Evolutionary conservation across 2,888 invertebrate genomes (phyloP).

Genomic region (Pseudanteris insignis): DNA sequence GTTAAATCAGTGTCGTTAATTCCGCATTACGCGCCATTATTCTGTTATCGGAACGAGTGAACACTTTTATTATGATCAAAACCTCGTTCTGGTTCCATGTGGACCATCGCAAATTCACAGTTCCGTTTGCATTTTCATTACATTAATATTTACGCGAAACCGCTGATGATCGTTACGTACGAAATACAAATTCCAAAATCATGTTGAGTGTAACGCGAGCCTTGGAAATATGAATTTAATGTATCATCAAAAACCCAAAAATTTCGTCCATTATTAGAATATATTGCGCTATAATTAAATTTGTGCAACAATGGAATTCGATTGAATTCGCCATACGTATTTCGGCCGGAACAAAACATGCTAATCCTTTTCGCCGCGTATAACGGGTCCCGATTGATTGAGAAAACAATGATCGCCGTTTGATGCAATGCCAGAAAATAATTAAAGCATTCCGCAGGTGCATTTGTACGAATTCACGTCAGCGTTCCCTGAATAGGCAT

Average conservation of each 20-base stretch:
- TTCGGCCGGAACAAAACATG: slow-evolving; percentile 25
- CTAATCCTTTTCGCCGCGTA: slow-evolving; percentile 25
- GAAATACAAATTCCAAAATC: slow-evolving; percentile 12
- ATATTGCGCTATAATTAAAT: slow-evolving; percentile 33
- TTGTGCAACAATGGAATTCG: slow-evolving; percentile 21
- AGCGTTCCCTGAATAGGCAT: slow-evolving; percentile 31
- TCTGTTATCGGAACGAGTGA: background rate
- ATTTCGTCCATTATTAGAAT: slow-evolving; percentile 34
- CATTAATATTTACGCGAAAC: slow-evolving; percentile 9
- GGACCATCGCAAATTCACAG: slow-evolving; percentile 4
- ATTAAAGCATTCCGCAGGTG: slow-evolving; percentile 41
- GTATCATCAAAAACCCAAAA: slow-evolving; percentile 29
- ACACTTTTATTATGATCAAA: slow-evolving; percentile 11
- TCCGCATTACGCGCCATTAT: slow-evolving; percentile 4
- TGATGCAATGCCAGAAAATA: slow-evolving; percentile 42
- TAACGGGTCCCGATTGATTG: slow-evolving; percentile 41
- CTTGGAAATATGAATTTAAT: slow-evolving; percentile 30
- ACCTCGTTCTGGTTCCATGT: slow-evolving; percentile 1
- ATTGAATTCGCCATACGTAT: slow-evolving; percentile 20
- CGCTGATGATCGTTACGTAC: slow-evolving; percentile 7
- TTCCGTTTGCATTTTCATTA: slow-evolving; percentile 15
- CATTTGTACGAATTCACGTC: slow-evolving; percentile 36
- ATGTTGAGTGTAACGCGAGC: slow-evolving; percentile 20
- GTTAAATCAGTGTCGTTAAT: too few relatives aligned
- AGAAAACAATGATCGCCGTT: slow-evolving; percentile 45